These are phyloP conservation scores for Pelecanus crispus DNA, from an alignment of 2,113 vertebrate species.

Conservation along the genomic window DNA sequence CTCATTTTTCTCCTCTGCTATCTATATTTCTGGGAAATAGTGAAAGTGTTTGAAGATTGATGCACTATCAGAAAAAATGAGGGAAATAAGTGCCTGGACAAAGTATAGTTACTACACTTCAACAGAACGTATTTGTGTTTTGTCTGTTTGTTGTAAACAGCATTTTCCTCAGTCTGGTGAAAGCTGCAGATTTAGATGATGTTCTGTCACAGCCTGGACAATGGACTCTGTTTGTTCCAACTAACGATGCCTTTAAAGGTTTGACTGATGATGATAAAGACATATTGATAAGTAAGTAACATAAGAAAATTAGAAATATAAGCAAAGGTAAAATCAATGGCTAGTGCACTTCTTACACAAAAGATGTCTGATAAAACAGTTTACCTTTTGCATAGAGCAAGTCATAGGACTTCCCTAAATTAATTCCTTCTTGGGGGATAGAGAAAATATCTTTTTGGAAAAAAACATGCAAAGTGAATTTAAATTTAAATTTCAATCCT, in stretches of 20 bases:
- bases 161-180: constrained; percentile 88
- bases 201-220: constrained; percentile 81
- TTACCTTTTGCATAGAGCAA: background rate
- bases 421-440: background rate
- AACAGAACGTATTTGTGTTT: background rate
- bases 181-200: constrained; percentile 87
- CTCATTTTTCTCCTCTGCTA: background rate
- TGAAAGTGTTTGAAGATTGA: background rate
- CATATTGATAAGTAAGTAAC: constrained; percentile 80
- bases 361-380: background rate
- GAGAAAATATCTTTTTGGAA: background rate
- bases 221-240: constrained; percentile 92
- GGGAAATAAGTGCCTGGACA: background rate
- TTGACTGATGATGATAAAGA: constrained; percentile 79
- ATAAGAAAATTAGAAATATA: background rate
- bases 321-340: background rate
- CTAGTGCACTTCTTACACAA: background rate
- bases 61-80: background rate
- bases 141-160: constrained; percentile 58
- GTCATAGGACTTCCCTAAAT: background rate
- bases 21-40: background rate
- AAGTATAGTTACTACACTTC: background rate
- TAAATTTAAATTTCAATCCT: background rate
- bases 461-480: background rate
- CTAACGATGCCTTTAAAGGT: constrained; percentile 88